phyloP scores from a whole-genome alignment of 2,113 vertebrate species.

The Protobothrops mucrosquamatus region DNA sequence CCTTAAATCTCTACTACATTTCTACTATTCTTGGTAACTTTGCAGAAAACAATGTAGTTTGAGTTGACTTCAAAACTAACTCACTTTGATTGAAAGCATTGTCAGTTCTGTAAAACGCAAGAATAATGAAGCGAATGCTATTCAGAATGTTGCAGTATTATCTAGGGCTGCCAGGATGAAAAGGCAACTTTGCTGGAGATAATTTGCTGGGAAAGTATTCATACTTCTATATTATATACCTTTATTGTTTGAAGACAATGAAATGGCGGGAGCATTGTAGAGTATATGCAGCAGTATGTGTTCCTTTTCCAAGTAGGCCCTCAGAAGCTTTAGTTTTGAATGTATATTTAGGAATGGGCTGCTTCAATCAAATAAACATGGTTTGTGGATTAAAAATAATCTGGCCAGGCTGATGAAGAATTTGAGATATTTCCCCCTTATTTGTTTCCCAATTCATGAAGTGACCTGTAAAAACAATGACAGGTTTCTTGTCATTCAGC shows the following conservation, averaged over 20 bases:
- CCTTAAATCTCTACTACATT: background rate
- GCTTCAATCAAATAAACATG: background rate
- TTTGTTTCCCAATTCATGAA: slow-evolving; percentile 44
- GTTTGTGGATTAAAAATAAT: background rate
- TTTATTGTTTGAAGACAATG: background rate
- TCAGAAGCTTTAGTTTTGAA: background rate
- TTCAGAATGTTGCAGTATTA: background rate
- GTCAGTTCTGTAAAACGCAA: background rate
- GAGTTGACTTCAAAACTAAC: background rate
- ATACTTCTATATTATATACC: background rate
- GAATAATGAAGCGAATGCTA: background rate
- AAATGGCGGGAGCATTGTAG: background rate
- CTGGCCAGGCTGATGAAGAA: background rate
- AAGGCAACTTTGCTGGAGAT: background rate
- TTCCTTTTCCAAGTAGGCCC: background rate
- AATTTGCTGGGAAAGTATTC: background rate
- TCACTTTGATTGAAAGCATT: background rate
- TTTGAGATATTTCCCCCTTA: background rate
- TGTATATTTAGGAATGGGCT: no score
- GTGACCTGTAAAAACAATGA: slow-evolving; percentile 53
- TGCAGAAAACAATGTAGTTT: background rate
- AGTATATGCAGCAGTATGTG: background rate
- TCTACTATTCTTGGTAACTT: background rate
- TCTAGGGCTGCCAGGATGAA: background rate
- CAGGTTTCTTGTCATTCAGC: slow-evolving; percentile 16